These are phyloP conservation scores for Bucorvus abyssinicus DNA, from an alignment of 2,797 vertebrate species.

Conservation along the genomic window DNA sequence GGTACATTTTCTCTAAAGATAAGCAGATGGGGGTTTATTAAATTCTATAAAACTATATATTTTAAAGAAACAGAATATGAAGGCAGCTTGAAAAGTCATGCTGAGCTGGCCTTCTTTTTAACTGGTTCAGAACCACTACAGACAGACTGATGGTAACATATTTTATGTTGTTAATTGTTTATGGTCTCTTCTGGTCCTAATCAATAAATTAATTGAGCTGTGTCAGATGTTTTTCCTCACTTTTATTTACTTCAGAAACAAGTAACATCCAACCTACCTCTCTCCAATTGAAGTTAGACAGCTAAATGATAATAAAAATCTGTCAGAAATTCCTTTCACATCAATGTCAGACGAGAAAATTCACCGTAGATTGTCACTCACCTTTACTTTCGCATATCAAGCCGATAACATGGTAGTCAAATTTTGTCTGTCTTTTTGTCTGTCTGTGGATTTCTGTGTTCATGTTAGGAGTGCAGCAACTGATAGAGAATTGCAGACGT, in stretches of 20 bases:
- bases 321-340: not conserved
- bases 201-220: not conserved
- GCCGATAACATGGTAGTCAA: not conserved
- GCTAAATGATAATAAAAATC: not conserved
- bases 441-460: not conserved
- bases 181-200: not conserved
- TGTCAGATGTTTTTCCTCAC: not conserved
- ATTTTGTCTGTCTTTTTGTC: not conserved
- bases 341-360: not conserved
- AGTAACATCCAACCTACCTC: not conserved
- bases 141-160: not conserved
- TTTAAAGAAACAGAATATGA: not conserved
- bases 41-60: constrained; percentile 15
- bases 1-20: constrained; percentile 42
- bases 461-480: accelerated
- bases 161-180: not conserved
- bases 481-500: not conserved
- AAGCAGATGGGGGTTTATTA: constrained; percentile 48
- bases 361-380: not conserved
- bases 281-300: not conserved
- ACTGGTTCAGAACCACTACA: not conserved
- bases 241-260: not conserved
- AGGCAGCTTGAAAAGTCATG: constrained; percentile 9
- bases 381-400: not conserved
- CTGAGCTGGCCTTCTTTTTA: constrained; percentile 1